Evolutionary conservation across 2,113 vertebrate species (phyloP).

Genomic region (Zapornia atra): DNA sequence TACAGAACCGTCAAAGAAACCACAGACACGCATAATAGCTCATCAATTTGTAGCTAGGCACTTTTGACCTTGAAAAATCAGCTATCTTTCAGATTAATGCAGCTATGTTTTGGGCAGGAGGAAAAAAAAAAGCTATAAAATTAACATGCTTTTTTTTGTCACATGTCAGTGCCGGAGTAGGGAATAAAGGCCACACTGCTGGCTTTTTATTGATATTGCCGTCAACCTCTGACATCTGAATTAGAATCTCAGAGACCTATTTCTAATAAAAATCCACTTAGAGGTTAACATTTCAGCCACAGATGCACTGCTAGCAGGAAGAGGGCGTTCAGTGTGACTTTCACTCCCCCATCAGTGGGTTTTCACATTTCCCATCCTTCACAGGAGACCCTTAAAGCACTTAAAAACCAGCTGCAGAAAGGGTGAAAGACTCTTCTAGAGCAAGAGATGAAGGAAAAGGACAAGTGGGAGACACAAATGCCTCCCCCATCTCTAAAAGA

Average conservation of each 20-base stretch:
- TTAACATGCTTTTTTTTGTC: constrained; percentile 75
- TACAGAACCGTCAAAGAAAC: constrained; percentile 69
- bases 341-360: neutral
- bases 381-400: neutral
- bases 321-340: neutral
- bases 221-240: constrained; percentile 69
- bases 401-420: neutral
- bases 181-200: constrained; percentile 34
- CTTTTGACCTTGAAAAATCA: constrained; percentile 84
- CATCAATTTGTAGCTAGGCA: constrained; percentile 79
- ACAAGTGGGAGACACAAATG: neutral
- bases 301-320: neutral
- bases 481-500: neutral
- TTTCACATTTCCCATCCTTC: neutral
- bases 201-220: constrained; percentile 66
- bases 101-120: constrained; percentile 67
- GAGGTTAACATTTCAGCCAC: constrained; percentile 23
- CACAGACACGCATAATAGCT: constrained; percentile 77
- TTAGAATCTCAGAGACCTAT: constrained; percentile 47
- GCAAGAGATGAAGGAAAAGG: neutral
- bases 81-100: constrained; percentile 76
- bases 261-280: constrained; percentile 68
- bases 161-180: constrained; percentile 46
- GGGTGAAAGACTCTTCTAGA: neutral
- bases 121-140: constrained; percentile 69